A percentile compares a stretch with the other conserved stretches of the same genome.
Evolutionary conservation across 2,113 vertebrate genomes (phyloP).

Genomic region (Sebastes fasciatus): DNA sequence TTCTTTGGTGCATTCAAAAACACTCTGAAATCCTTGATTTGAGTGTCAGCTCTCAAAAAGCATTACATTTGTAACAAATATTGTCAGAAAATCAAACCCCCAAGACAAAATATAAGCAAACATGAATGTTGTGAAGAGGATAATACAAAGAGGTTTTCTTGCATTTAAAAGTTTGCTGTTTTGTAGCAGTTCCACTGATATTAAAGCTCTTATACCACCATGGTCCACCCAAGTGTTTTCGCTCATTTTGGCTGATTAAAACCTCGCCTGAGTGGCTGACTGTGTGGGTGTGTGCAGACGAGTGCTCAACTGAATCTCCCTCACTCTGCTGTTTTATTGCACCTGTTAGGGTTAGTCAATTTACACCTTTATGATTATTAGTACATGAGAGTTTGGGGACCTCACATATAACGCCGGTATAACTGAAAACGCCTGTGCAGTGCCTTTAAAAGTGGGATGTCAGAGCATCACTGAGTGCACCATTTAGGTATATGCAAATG

Average conservation of each 20-base stretch:
- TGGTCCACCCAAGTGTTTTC: conserved; percentile 63
- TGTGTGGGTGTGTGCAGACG: conserved; percentile 66
- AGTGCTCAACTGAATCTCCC: conserved; percentile 63
- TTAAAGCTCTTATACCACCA: conserved; percentile 42
- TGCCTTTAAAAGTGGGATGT: not conserved
- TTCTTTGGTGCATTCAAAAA: conserved; percentile 6
- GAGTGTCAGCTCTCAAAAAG: not conserved
- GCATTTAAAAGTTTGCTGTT: conserved; percentile 42
- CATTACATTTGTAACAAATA: not conserved
- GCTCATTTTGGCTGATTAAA: conserved; percentile 70
- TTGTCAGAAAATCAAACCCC: conserved; percentile 17
- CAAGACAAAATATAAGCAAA: not conserved
- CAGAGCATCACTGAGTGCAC: conserved; percentile 1
- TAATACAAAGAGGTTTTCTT: conserved; percentile 9
- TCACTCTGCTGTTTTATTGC: conserved; percentile 62
- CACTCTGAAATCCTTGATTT: conserved; percentile 10
- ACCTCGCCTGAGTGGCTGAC: conserved; percentile 49
- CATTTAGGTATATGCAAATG: not conserved
- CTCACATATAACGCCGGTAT: conserved; percentile 32
- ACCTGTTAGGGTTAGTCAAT: conserved; percentile 68
- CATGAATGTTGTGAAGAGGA: conserved; percentile 12
- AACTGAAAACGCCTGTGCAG: conserved; percentile 14
- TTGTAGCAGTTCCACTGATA: conserved; percentile 26
- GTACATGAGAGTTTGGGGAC: conserved; percentile 51
- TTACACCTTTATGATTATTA: conserved; percentile 72